Conservation (phyloP, 2,113 vertebrate genomes). For the Lophochroa leadbeateri region DNA sequence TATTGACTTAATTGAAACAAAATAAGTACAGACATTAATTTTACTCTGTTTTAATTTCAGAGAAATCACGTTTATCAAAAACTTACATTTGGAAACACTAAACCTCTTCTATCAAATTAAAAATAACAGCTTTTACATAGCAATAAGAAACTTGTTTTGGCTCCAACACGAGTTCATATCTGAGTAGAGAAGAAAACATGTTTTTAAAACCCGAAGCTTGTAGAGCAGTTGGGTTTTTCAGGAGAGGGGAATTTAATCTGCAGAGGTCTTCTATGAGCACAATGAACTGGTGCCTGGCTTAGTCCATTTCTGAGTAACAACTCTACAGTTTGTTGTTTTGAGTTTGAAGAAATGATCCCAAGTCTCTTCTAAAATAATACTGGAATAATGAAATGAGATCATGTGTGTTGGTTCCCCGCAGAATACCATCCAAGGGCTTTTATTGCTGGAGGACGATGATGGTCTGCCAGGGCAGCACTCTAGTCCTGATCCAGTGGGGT, state of each 20-base stretch:
- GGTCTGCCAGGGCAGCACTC: not conserved
- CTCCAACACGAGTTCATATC: not conserved
- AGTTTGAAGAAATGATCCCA: not conserved
- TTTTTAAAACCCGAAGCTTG: not conserved
- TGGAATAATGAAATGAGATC: not conserved
- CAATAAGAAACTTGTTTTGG: not conserved
- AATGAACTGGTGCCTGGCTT: not conserved
- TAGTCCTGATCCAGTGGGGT: not conserved
- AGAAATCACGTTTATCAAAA: constrained; percentile 19
- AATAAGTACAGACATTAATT: constrained; percentile 45
- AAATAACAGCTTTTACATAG: constrained; percentile 12
- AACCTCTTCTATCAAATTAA: constrained; percentile 20
- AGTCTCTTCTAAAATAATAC: not conserved
- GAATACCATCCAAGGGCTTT: rapidly evolving
- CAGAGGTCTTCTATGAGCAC: not conserved
- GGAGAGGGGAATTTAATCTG: not conserved
- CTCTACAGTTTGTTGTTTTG: not conserved
- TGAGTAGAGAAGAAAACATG: not conserved
- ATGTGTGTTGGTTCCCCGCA: rapidly evolving
- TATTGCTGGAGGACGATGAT: rapidly evolving
- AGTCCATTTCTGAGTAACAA: rapidly evolving
- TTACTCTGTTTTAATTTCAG: constrained; percentile 25
- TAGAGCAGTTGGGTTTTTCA: not conserved
- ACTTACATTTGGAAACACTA: not conserved
- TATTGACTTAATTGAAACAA: constrained; percentile 53